phyloP scores from a whole-genome alignment of 2,797 vertebrate species.

The Luscinia luscinia region DNA sequence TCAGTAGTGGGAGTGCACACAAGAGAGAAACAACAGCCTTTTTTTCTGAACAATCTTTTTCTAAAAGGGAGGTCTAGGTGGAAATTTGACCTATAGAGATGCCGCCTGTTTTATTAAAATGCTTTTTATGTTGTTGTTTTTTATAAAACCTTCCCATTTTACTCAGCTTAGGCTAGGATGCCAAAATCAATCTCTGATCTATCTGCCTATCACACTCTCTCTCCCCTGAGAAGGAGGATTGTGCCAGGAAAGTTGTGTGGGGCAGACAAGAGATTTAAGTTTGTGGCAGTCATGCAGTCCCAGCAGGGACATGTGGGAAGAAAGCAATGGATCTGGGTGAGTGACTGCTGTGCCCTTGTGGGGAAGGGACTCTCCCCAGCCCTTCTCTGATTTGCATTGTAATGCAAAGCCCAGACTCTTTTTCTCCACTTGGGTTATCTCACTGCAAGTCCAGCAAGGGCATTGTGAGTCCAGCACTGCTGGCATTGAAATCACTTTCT shows the following conservation, averaged over 20 bases:
- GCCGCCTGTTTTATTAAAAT: neutral
- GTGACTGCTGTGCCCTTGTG: neutral
- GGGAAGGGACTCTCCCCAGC: neutral
- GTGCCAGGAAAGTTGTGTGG: too few relatives aligned
- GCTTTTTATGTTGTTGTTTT: neutral
- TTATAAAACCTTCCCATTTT: neutral
- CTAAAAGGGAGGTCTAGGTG: neutral
- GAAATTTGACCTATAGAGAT: neutral
- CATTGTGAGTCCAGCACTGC: rapidly evolving
- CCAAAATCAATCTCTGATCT: neutral
- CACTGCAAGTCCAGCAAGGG: neutral
- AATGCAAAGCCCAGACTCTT: neutral
- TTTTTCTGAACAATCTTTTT: neutral
- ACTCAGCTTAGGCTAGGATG: neutral
- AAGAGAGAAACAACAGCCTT: neutral
- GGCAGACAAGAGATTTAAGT: neutral
- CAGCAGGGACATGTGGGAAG: neutral
- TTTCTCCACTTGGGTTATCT: neutral
- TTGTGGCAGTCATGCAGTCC: neutral
- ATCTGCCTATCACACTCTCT: neutral
- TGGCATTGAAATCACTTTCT: neutral
- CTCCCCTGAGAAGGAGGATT: neutral
- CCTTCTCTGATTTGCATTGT: neutral
- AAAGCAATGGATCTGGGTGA: rapidly evolving
- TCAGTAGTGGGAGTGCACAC: neutral